Base-by-base conservation (phyloP, 2,888 invertebrate species). In the Eupeodes luniger region DNA sequence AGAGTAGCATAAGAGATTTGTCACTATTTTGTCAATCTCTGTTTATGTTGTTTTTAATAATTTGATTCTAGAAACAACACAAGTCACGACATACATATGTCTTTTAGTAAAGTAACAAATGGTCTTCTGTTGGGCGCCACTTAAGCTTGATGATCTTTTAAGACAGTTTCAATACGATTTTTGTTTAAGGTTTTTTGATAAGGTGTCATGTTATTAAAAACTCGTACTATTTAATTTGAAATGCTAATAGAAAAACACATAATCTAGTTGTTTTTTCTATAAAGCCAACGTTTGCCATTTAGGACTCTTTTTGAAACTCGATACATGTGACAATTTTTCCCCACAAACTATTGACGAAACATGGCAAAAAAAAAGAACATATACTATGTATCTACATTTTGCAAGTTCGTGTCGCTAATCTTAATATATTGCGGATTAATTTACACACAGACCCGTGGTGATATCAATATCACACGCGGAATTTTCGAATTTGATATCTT, bases 391-490 rank as follows among this genome's bases (percentile, higher is more conserved):
- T n/a, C 10, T 40, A 62, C 7, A n/a, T 36, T 83, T 76, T 66
- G 44, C 74, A 77, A 83, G 59, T 36, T n/a, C 67, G 61, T 82
- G 75, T 69, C 66, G 74, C 62, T 75, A 81, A 84, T 75, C 81
- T 78, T 36, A 59, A 49, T 51, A 57, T 47, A 69, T 77, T 27
- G n/a, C 57, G 75, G 84, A 88, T 88, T 75, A 64, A 78, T 81
- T 85, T 88, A 84, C 88, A 84, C 88, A 69, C 78, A 69, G 53
- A 57, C 57, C 74, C 81, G 40, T 79, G 72, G 64, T 76, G 81
- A 67, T 85, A 88, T 88, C 85, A 78, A 85, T 88, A 88, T 81
- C 88, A 84, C 88, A 84, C 88, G 84, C 81, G 88, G 88, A 85
- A 88, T 88, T 76, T 88, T 81, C 69, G 85, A 88, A 88, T 77